Base-by-base conservation (phyloP, 2,113 vertebrate species). In the Podocnemis expansa region DNA sequence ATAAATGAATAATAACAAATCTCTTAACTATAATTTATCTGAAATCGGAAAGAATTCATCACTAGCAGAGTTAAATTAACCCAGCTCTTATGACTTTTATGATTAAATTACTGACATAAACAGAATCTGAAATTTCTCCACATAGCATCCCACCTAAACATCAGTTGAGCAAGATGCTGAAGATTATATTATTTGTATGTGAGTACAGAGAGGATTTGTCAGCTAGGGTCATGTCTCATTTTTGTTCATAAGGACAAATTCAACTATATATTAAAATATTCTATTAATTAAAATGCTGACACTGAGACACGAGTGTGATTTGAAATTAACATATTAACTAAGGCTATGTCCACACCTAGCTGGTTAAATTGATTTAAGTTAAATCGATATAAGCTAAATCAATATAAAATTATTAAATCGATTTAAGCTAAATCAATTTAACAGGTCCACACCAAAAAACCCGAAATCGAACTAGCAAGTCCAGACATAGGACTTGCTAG, bases 31-130 rank as follows among this genome's bases (percentile, higher is more conserved):
- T 97, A 93, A 97, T 97, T 97, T 97, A 97, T 95, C 96, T 92
- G 88, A 92, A 97, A 97, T 54, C 80, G 96, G 87, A 97, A 97
- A 96, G 93, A 95, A 97, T 96, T 97, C 91, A 93, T 97, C 96
- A 97, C 90, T 82, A 93, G 63, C n/a, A 95, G 79, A 96, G 90
- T 89, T 97, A 97, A 98, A 97, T 96, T 97, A 98, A 98, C 97
- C 93, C 82, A 8, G n/a, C 78, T 93, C 80, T 96, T 96, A 95
- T 85, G 92, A 95, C 92, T 96, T 83, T 92, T 94, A 89, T 95
- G 97, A 98, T 97, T 97, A 96, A 97, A 97, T 97, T 97, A 97
- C 96, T 94, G 93, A 92, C 90, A 94, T 94, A 97, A 97, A 97
- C 93, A 96, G 96, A 95, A 95, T 91, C 79, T 95, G 94, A 97